Evolutionary conservation across 2,113 vertebrate species (phyloP).

Genomic region (Zosterops japonicus): DNA sequence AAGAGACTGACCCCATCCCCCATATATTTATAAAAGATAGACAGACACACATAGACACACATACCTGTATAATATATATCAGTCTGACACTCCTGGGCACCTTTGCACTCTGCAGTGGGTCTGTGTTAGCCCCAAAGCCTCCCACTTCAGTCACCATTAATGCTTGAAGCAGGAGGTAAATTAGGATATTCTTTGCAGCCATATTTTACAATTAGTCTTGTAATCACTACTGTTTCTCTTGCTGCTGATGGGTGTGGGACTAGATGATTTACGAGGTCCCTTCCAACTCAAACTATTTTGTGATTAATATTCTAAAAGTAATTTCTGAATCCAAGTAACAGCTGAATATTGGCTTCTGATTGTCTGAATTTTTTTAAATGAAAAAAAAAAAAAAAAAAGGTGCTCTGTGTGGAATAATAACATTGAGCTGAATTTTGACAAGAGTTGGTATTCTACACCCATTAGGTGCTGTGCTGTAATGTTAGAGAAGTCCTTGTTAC

Average conservation of each 20-base stretch:
- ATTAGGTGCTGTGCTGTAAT: background rate
- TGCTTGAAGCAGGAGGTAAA: too few species aligned
- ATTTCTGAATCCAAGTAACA: background rate
- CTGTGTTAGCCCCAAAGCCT: background rate
- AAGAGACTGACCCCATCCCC: background rate
- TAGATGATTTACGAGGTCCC: background rate
- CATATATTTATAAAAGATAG: too few species aligned
- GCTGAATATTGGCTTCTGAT: background rate
- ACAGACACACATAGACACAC: too few species aligned
- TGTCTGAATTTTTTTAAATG: too few species aligned
- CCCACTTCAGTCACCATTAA: fast-evolving
- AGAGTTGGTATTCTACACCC: fast-evolving
- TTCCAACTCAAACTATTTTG: background rate
- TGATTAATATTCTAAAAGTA: background rate
- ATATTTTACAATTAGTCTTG: too few species aligned
- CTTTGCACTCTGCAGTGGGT: background rate
- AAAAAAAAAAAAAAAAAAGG: too few species aligned
- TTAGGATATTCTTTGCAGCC: fast-evolving
- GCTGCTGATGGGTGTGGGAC: background rate
- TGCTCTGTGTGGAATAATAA: background rate
- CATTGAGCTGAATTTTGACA: background rate
- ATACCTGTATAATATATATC: too few species aligned
- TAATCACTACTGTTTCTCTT: fast-evolving
- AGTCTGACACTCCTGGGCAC: background rate
- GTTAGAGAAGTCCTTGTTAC: background rate